Evolutionary conservation across 2,797 vertebrate species (phyloP).

Genomic region (Pseudotriccus pelzelni): DNA sequence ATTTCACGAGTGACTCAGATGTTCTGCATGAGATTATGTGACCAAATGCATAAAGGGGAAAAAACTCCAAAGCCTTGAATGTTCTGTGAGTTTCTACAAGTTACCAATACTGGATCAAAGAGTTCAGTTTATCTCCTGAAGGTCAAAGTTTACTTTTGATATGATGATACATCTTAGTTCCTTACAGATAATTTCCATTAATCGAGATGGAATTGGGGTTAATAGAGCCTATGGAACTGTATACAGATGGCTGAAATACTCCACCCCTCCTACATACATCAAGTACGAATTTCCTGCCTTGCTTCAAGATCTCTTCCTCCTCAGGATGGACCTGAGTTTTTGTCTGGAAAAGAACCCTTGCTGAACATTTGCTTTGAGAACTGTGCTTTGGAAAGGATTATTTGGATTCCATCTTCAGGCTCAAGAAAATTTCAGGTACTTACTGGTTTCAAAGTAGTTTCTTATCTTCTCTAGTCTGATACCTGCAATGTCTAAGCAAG

Average conservation of each 20-base stretch:
- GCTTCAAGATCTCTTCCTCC: not conserved
- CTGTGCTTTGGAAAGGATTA: not conserved
- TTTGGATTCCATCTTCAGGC: not conserved
- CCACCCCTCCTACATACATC: not conserved
- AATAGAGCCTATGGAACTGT: not conserved
- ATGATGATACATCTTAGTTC: not conserved
- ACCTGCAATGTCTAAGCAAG: not conserved
- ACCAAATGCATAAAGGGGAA: not conserved
- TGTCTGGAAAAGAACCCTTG: not conserved
- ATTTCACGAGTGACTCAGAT: not conserved
- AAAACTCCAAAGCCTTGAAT: not conserved
- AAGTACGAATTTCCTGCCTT: not conserved
- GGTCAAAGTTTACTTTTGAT: constrained; percentile 47
- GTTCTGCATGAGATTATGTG: not conserved
- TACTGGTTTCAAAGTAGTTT: not conserved
- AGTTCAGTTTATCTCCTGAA: constrained; percentile 2
- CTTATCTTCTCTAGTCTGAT: not conserved
- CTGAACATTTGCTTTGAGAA: not conserved
- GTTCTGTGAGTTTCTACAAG: not conserved
- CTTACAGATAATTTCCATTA: constrained; percentile 46
- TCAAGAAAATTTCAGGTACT: not conserved
- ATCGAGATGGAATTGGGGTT: not conserved
- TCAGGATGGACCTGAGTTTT: not conserved
- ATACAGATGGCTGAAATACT: not conserved
- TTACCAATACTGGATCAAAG: not conserved